These are phyloP conservation scores for Galbula dea DNA, from an alignment of 2,113 vertebrate genomes.

Conservation along the genomic window DNA sequence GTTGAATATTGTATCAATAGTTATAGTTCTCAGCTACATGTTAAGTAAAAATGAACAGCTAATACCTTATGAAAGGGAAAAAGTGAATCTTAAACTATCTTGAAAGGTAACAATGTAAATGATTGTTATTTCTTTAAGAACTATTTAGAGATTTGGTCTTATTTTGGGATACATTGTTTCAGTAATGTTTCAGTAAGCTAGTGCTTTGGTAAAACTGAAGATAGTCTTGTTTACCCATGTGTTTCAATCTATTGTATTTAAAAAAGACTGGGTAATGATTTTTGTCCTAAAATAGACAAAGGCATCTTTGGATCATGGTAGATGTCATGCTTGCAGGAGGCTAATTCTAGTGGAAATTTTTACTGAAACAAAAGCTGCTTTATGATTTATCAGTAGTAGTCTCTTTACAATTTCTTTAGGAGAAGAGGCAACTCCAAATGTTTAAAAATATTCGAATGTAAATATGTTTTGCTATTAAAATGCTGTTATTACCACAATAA, in stretches of 20 bases:
- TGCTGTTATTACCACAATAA: background rate
- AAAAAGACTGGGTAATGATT: background rate
- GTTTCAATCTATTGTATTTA: background rate
- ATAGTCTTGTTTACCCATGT: background rate
- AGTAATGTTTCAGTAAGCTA: background rate
- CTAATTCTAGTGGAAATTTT: background rate
- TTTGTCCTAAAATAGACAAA: background rate
- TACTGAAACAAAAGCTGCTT: background rate
- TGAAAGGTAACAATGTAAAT: background rate
- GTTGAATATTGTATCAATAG: constrained; percentile 50
- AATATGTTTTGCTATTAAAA: background rate
- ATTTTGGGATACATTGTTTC: background rate
- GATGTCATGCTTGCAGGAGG: background rate
- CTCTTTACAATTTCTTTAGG: background rate
- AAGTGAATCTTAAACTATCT: constrained; percentile 2
- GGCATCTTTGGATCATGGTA: background rate
- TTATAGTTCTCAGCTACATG: background rate
- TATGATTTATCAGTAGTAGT: background rate
- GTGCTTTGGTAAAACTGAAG: background rate
- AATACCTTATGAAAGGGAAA: background rate
- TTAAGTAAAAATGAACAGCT: constrained; percentile 30
- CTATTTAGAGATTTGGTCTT: background rate
- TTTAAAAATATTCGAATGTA: background rate
- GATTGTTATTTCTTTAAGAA: background rate
- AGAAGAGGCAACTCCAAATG: background rate